Evolutionary conservation across 2,888 invertebrate species (phyloP), one percentile per base, ranked within the genome.

Genomic region (Lochmaea capreae): DNA sequence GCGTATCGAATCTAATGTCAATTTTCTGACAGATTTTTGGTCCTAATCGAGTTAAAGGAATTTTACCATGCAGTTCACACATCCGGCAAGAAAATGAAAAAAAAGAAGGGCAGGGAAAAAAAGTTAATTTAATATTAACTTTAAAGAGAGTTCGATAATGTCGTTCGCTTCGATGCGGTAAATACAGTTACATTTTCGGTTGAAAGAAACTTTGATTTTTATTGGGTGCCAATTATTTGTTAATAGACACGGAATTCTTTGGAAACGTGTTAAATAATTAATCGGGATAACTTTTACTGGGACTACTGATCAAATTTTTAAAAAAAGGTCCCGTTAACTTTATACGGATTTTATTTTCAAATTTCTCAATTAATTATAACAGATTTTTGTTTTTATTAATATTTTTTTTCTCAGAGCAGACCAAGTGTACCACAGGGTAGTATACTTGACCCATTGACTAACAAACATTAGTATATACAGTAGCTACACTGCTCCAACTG

Each of bases 1-100:
- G 80, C 80, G 79, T 79, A 74, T 71, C 80, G 73, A 81, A 81
- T 78, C 65, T 73, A 77, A 59, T 22, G 66, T 63, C 62, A 62
- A 54, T 68, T 63, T 68, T 63, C 52, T 18, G 62, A 33, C 61
- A 62, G 61, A 68, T 61, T 62, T 61, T 39, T 9, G 33, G 14
- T 58, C 22, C 49, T 76, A 76, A 76, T 76, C 76, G 71, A 74
- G 74, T 76, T 76, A 67, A 70, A 74, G 67, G 72, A 59, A 62
- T 67, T 59, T 49, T 61, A 68, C 61, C 68, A 43, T 63, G 62
- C 62, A 63, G 18, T 42, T 63, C 62, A 71, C 67, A 71, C 74
- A 74, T 74, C 76, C 74, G 76, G 72, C 61, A 39, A 71, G 43
- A 42, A 65, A 71, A 65, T 57, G 65, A 10, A 10, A 39, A 63